Conservation (phyloP, 2,797 vertebrate species). For the Atherinosoma microstoma region DNA sequence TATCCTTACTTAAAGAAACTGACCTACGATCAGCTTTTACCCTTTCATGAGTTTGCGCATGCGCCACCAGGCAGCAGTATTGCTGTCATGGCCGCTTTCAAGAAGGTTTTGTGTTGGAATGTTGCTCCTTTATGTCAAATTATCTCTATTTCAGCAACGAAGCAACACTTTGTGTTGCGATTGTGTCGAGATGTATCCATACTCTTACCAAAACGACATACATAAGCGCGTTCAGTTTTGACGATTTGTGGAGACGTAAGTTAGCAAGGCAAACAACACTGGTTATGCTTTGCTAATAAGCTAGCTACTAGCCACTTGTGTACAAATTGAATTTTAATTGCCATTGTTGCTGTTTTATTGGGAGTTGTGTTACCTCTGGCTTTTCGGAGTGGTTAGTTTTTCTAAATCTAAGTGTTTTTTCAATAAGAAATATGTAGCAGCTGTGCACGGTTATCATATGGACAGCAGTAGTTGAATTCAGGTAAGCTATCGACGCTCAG, state of each 20-base stretch:
- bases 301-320: constrained; percentile 4
- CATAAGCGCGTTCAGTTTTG: accelerated
- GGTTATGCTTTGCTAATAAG: constrained; percentile 11
- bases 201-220: accelerated
- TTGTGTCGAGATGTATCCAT: accelerated
- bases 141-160: accelerated
- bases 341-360: background rate
- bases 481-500: constrained; percentile 46
- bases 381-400: background rate
- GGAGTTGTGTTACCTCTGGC: background rate
- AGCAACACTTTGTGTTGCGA: accelerated
- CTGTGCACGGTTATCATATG: constrained; percentile 27
- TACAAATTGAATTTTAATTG: background rate
- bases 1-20: background rate
- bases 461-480: constrained; percentile 56
- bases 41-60: constrained; percentile 51
- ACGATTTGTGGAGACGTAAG: background rate
- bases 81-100: constrained; percentile 61
- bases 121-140: constrained; percentile 20
- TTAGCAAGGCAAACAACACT: constrained; percentile 38
- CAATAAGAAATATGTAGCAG: constrained; percentile 20
- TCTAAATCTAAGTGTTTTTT: background rate
- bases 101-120: constrained; percentile 62
- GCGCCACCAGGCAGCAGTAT: constrained; percentile 7
- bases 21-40: constrained; percentile 14